Evolutionary conservation across 2,113 vertebrate species (phyloP).

Genomic region (Haliaeetus leucogaster): DNA sequence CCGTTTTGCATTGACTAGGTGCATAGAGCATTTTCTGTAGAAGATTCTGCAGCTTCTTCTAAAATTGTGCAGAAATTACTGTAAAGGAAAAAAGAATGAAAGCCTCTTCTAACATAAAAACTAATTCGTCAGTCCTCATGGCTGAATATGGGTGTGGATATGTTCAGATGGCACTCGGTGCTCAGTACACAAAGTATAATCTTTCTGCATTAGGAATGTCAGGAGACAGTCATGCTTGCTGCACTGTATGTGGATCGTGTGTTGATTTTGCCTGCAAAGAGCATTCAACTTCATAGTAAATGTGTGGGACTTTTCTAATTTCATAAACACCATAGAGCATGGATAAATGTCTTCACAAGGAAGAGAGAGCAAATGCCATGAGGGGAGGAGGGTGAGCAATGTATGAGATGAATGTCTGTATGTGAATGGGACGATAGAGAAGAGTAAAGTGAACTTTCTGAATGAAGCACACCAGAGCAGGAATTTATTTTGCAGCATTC

Average conservation of each 20-base stretch:
- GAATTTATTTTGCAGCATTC: neutral
- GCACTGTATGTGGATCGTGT: rapidly evolving
- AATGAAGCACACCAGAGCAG: neutral
- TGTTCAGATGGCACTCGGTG: neutral
- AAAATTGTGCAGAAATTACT: neutral
- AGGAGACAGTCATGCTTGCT: neutral
- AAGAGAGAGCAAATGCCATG: neutral
- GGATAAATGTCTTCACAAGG: no score
- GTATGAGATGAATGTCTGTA: no score
- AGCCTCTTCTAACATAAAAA: neutral
- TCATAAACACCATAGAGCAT: rapidly evolving
- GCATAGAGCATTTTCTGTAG: neutral
- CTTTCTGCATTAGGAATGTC: neutral
- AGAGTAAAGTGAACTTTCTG: neutral
- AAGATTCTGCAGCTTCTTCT: neutral
- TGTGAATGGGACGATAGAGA: neutral
- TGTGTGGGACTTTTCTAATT: neutral
- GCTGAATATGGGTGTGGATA: rapidly evolving
- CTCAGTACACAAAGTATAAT: rapidly evolving
- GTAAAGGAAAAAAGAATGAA: neutral
- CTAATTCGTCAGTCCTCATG: rapidly evolving
- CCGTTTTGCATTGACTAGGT: neutral
- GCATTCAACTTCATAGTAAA: neutral
- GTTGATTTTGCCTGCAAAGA: neutral
- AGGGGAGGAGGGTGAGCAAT: neutral